Base-by-base conservation (phyloP, 2,797 vertebrate species). In the Australoheros facetus region DNA sequence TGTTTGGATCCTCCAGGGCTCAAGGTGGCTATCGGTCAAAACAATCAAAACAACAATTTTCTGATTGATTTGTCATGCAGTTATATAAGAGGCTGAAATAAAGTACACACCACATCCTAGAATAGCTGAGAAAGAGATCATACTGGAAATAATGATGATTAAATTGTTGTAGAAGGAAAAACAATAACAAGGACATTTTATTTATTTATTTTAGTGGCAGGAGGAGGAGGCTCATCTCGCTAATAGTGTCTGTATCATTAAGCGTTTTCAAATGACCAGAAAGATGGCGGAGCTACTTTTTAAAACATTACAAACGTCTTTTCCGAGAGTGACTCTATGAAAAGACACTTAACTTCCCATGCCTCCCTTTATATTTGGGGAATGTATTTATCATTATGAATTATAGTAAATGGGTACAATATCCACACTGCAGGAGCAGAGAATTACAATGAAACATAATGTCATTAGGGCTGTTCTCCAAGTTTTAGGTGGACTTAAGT, bases 301-400 rank as follows among this genome's bases (percentile, higher is more conserved):
- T 81, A 48, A 81, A 85, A 78, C n/a, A 56, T 73, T 51, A 54
- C 4, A 70, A 74, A 77, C 39, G 32, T 73, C 16, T 45, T 58
- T 56, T 59, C 26, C 7, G 11, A 75, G 71, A 26, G 71, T 56
- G 55, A 75, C 39, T 57, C 17, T 69, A 56, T 73, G 28, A 58
- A 79, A 85, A 72, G 21, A 77, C 13, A 57, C 79, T 83, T 71
- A 69, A 69, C 45, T 69, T 69, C 59, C 30, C 78, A 70, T 69
- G 58, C 77, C 28, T 79, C 26, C 70, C 59, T 77, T 86, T 77
- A 80, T 83, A 79, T 86, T 91, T 88, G 93, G 92, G 93, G 93
- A 95, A 96, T 95, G 94, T 94, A 95, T 94, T 92, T 89, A 80
- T 79, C 84, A 80, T 85, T 74, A 95, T 94, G 92, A 92, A 89